These are phyloP conservation scores for Melinaea menophilus DNA, from an alignment of 2,888 invertebrate genomes.

Conservation along the genomic window DNA sequence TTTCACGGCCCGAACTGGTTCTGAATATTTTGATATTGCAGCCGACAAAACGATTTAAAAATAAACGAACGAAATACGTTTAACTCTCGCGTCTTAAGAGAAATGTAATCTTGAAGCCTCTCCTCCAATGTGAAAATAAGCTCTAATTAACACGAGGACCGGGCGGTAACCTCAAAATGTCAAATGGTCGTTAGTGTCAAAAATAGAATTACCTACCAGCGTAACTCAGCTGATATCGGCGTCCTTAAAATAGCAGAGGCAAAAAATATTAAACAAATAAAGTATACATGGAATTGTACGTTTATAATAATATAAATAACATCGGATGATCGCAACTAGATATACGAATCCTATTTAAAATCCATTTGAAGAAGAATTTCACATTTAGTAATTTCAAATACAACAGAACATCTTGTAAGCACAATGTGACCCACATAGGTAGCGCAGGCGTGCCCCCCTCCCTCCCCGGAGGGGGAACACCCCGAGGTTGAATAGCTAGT, in stretches of 20 bases:
- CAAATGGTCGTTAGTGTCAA: conserved; percentile 28
- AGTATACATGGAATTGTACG: too few species aligned
- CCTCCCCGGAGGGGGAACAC: conserved; percentile 44
- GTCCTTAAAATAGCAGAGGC: conserved; percentile 19
- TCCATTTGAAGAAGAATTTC: too few species aligned
- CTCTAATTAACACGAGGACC: conserved; percentile 28
- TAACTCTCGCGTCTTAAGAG: conserved; percentile 5
- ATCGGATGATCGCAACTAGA: too few species aligned
- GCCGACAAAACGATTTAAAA: conserved; percentile 1
- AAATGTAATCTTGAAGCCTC: conserved; percentile 17
- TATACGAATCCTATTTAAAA: too few species aligned
- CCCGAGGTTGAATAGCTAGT: conserved; percentile 46
- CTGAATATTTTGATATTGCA: conserved; percentile 14
- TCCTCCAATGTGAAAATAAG: conserved; percentile 22
- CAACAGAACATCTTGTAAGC: conserved; percentile 24
- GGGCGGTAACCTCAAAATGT: conserved; percentile 31
- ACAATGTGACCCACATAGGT: conserved; percentile 68
- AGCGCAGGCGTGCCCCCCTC: conserved; percentile 60
- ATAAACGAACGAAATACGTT: too few species aligned
- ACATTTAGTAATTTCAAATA: not conserved
- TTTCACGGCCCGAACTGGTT: conserved; percentile 27
- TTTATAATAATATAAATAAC: too few species aligned
- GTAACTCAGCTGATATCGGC: conserved; percentile 24
- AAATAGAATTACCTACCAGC: conserved; percentile 28
- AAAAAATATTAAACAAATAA: not conserved